phyloP scores from a whole-genome alignment of 37 sponge, comb jelly and placozoan genomes.

The Theonella swinhoei region DNA sequence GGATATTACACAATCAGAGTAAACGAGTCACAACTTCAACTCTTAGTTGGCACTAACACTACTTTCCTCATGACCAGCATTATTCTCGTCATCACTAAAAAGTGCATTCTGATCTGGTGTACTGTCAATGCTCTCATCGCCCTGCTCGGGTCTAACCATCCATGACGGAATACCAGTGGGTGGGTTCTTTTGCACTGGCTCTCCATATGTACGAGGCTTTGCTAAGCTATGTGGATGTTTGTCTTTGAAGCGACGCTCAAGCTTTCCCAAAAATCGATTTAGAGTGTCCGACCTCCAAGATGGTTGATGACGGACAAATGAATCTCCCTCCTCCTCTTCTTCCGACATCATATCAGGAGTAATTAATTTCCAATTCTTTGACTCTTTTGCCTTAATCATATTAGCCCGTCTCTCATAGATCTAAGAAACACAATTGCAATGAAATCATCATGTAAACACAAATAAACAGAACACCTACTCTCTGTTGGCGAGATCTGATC shows the following conservation, averaged over 20 bases:
- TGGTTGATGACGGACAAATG: slow-evolving; percentile 8
- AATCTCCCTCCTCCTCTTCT: slow-evolving; percentile 3
- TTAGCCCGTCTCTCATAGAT: slow-evolving; percentile 2
- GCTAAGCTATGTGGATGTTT: background rate
- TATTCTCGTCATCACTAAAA: background rate
- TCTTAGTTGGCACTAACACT: too few species aligned
- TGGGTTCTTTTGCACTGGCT: background rate
- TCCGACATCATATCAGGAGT: slow-evolving; percentile 45
- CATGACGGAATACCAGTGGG: slow-evolving; percentile 13
- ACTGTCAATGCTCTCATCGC: background rate
- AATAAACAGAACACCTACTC: too few species aligned
- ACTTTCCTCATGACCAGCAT: too few species aligned
- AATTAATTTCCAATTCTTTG: slow-evolving; percentile 3
- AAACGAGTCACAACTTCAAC: too few species aligned
- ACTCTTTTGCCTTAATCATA: background rate
- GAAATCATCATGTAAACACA: too few species aligned
- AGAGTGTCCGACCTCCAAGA: slow-evolving; percentile 9
- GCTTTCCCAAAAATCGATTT: background rate
- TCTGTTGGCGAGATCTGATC: background rate
- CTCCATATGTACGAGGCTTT: background rate
- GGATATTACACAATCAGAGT: too few species aligned
- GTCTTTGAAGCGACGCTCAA: background rate
- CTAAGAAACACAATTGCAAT: background rate
- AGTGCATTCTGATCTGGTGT: background rate
- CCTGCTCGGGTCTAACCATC: background rate